A percentile compares a stretch with the other conserved stretches of the same genome.
Conservation (phyloP, 2,888 invertebrate genomes). For the Calameuta pallipes region DNA sequence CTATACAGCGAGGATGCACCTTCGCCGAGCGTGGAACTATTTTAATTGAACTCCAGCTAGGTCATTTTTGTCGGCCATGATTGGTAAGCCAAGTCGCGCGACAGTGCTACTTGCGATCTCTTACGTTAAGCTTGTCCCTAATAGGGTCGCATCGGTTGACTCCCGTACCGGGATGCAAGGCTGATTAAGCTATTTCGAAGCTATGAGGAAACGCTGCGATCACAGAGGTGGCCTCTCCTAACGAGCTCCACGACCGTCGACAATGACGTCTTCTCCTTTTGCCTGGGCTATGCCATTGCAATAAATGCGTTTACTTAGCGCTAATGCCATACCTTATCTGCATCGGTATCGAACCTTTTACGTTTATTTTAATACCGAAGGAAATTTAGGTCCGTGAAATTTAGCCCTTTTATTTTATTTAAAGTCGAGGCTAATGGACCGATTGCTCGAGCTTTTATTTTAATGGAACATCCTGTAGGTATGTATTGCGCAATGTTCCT, state of each 20-base stretch:
- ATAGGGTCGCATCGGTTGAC: constrained; percentile 28
- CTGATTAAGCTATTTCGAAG: constrained; percentile 32
- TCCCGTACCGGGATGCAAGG: constrained; percentile 10
- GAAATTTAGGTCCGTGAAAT: not conserved
- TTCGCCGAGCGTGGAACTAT: constrained; percentile 31
- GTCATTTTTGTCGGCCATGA: constrained; percentile 27
- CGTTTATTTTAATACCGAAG: not conserved
- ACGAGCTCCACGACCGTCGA: constrained; percentile 15
- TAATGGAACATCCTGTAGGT: not conserved
- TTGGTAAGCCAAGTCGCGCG: constrained; percentile 22
- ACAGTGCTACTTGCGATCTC: constrained; percentile 11
- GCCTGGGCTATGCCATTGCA: not conserved
- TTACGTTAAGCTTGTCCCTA: constrained; percentile 22
- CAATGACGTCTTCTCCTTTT: constrained; percentile 13
- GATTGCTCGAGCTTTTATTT: not conserved
- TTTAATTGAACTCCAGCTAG: constrained; percentile 31
- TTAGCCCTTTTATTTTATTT: not conserved
- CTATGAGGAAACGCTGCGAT: constrained; percentile 20
- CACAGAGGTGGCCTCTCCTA: constrained; percentile 10
- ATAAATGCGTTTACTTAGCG: not conserved
- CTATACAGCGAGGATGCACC: not conserved
- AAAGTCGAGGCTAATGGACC: not conserved
- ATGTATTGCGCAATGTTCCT: not conserved
- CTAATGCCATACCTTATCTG: not conserved
- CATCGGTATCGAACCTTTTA: not conserved